phyloP scores from a whole-genome alignment of 2,888 invertebrate genomes.

The Thelaira solivaga region DNA sequence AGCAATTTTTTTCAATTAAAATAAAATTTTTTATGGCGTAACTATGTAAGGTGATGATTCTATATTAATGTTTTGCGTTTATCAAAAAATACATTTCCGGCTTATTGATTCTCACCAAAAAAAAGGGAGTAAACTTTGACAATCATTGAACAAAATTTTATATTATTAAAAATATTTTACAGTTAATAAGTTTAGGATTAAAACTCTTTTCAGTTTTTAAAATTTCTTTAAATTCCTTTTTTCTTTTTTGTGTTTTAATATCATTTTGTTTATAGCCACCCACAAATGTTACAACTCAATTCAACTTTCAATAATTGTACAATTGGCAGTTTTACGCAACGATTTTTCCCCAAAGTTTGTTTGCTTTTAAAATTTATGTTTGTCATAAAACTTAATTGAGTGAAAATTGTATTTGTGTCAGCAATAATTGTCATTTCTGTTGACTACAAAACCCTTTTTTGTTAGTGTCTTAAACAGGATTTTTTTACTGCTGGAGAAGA shows the following conservation, averaged over 20 bases:
- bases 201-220: too few relatives aligned
- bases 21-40: too few relatives aligned
- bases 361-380: constrained; percentile 57
- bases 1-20: too few relatives aligned
- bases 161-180: too few relatives aligned
- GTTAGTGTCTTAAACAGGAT: background rate
- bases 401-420: constrained; percentile 59
- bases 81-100: too few relatives aligned
- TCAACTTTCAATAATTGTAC: constrained; percentile 36
- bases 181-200: too few relatives aligned
- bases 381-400: constrained; percentile 62
- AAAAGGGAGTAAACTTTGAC: too few relatives aligned
- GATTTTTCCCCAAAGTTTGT: constrained; percentile 30
- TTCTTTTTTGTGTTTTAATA: background rate
- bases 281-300: background rate
- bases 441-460: constrained; percentile 50
- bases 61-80: too few relatives aligned
- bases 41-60: too few relatives aligned
- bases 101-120: too few relatives aligned
- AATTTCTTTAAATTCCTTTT: background rate
- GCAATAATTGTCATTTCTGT: constrained; percentile 59
- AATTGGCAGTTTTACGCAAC: constrained; percentile 40
- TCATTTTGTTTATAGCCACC: constrained; percentile 1
- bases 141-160: too few relatives aligned
- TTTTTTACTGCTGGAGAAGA: background rate